Percentiles rank a stretch among this genome's conserved stretches.
These are phyloP conservation scores for Elymnias hypermnestra DNA, from an alignment of 1,140 invertebrate genomes.

Conservation along the genomic window DNA sequence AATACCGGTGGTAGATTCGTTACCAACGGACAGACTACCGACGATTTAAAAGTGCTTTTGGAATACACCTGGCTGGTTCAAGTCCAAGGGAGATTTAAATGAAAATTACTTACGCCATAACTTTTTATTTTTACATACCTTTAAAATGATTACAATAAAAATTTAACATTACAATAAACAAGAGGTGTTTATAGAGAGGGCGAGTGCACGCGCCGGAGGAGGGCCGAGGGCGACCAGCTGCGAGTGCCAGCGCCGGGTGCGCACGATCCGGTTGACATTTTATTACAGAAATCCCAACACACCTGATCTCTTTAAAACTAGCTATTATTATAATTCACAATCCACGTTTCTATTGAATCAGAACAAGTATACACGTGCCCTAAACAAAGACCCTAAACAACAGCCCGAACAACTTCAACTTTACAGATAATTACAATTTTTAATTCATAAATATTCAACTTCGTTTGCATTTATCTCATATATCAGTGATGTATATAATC, in stretches of 20 bases:
- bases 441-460: slow-evolving; percentile 13
- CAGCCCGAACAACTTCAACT: slow-evolving; percentile 7
- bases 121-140: too few relatives aligned
- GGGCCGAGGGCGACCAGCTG: slow-evolving; percentile 59
- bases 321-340: slow-evolving; percentile 59
- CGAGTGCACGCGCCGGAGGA: slow-evolving; percentile 35
- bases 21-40: too few relatives aligned
- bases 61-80: too few relatives aligned
- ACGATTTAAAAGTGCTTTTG: too few relatives aligned
- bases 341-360: slow-evolving; percentile 31
- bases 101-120: too few relatives aligned
- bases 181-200: slow-evolving; percentile 55
- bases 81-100: too few relatives aligned
- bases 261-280: slow-evolving; percentile 54
- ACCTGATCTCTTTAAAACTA: slow-evolving; percentile 63
- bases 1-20: too few relatives aligned
- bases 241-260: slow-evolving; percentile 57
- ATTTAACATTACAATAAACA: slow-evolving; percentile 33
- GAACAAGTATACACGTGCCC: slow-evolving; percentile 37
- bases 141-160: slow-evolving; percentile 6
- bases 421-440: not conserved
- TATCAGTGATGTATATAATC: too few relatives aligned
- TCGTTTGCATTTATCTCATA: too few relatives aligned
- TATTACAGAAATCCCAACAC: slow-evolving; percentile 61
- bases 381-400: slow-evolving; percentile 18